phyloP scores from a whole-genome alignment of 2,113 vertebrate species.

The Takifugu bimaculatus region DNA sequence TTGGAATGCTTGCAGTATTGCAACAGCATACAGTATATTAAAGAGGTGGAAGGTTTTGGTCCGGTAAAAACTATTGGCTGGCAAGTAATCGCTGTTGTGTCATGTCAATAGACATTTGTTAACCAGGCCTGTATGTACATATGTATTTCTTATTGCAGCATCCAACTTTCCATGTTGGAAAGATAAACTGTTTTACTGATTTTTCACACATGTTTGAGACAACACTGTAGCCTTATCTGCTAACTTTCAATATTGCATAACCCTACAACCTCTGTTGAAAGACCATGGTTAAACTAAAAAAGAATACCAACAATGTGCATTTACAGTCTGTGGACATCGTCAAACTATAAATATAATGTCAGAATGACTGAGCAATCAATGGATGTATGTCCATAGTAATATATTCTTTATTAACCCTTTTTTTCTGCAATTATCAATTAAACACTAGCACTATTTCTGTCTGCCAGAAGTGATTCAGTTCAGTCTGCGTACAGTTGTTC shows the following conservation, averaged over 20 bases:
- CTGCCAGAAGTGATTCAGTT: too few species aligned
- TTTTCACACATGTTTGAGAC: conserved; percentile 10
- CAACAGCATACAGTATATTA: too few species aligned
- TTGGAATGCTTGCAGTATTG: too few species aligned
- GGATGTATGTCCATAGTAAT: too few species aligned
- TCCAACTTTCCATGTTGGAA: conserved; percentile 8
- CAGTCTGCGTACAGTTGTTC: too few species aligned
- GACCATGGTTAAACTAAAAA: not conserved
- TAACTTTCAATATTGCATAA: conserved; percentile 13
- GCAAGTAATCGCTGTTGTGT: conserved; percentile 20
- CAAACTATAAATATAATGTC: too few species aligned
- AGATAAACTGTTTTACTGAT: conserved; percentile 34
- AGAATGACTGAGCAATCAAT: too few species aligned
- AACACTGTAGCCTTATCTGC: conserved; percentile 11
- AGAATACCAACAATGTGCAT: not conserved
- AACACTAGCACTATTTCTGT: too few species aligned
- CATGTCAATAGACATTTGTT: conserved; percentile 39
- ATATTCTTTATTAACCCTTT: too few species aligned
- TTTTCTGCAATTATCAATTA: too few species aligned
- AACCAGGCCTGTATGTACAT: conserved; percentile 19
- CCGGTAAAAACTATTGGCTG: not conserved
- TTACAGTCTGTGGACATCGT: too few species aligned
- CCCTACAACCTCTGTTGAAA: not conserved
- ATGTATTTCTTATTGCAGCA: conserved; percentile 24
- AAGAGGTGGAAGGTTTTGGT: too few species aligned